A percentile compares a stretch with the other conserved stretches of the same genome.
These are phyloP conservation scores for Aptenodytes forsteri DNA, from an alignment of 2,113 vertebrate species.

Conservation along the genomic window DNA sequence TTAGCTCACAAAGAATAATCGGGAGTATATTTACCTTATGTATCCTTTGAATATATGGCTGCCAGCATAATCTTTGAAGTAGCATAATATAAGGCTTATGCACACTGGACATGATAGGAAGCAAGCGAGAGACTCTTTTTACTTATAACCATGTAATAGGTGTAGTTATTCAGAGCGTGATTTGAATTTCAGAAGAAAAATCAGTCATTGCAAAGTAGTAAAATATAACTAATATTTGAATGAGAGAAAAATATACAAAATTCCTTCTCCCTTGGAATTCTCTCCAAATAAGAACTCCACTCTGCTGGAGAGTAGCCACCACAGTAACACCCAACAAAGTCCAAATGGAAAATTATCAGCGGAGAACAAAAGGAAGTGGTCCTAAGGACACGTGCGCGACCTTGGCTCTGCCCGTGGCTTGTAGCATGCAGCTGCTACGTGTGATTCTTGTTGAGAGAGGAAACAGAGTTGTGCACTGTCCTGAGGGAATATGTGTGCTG, in stretches of 20 bases:
- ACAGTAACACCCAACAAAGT: neutral
- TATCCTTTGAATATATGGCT: neutral
- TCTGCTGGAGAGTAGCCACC: neutral
- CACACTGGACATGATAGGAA: neutral
- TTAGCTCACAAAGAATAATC: neutral
- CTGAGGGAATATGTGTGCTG: conserved; percentile 40
- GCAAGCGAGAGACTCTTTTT: neutral
- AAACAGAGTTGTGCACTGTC: neutral
- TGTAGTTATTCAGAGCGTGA: neutral
- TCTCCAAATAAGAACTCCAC: neutral
- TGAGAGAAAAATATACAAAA: neutral
- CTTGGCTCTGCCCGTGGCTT: conserved; percentile 5
- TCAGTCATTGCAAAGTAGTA: neutral
- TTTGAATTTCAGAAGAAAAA: conserved; percentile 16
- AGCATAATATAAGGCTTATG: neutral
- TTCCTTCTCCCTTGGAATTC: neutral
- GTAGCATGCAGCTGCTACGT: neutral
- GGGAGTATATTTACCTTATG: neutral
- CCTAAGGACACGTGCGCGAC: neutral
- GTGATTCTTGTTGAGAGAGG: neutral
- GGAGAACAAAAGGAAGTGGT: neutral
- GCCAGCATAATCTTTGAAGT: neutral
- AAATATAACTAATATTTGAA: neutral
- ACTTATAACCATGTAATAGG: neutral
- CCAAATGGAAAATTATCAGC: neutral